Conservation (phyloP, 2,888 invertebrate species). For the Rhopalosiphum nymphaeae region DNA sequence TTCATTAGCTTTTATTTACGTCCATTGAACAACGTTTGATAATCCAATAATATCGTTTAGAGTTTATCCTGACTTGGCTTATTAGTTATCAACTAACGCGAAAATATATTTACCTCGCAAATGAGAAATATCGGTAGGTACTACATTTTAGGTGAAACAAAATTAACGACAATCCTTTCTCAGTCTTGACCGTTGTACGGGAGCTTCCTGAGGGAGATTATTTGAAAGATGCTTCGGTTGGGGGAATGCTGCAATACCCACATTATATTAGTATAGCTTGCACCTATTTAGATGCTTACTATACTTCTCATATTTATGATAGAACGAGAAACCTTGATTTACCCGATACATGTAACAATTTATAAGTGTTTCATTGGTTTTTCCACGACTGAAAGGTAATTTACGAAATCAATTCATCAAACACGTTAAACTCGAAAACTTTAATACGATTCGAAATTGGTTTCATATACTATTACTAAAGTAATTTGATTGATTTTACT, state of each 20-base stretch:
- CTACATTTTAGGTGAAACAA: background rate
- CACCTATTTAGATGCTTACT: background rate
- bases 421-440: background rate
- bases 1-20: constrained; percentile 42
- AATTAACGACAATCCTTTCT: background rate
- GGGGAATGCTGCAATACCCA: background rate
- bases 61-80: constrained; percentile 16
- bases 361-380: background rate
- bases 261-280: background rate
- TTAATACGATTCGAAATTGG: background rate
- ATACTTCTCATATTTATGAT: background rate
- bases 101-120: background rate
- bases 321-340: background rate
- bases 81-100: background rate
- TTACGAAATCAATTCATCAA: background rate
- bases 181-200: background rate
- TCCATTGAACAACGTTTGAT: constrained; percentile 15
- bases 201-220: background rate
- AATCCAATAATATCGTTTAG: constrained; percentile 30
- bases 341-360: background rate
- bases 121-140: constrained; percentile 12
- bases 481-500: background rate
- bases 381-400: background rate
- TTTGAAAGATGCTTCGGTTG: background rate
- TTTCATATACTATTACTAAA: background rate